Evolutionary conservation across 2,888 invertebrate species (phyloP), one percentile per base, ranked within the genome.

Genomic region (Drosophila engyochracea): DNA sequence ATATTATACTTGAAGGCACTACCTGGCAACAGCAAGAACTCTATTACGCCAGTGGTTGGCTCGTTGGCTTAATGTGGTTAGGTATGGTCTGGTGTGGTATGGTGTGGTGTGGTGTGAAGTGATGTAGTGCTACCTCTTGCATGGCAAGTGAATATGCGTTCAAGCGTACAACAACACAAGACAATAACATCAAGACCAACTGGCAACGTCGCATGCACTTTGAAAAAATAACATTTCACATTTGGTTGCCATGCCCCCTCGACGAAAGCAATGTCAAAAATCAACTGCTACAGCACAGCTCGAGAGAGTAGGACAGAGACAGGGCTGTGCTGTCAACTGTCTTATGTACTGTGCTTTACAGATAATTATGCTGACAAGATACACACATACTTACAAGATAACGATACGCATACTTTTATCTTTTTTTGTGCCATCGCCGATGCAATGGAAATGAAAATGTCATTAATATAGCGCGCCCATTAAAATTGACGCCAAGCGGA

Each of bases 321-420:
- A 28, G 33, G 7, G 22, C 22, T 4, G 39, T 44, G 37, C 57
- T 44, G 25, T 31, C 41, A 57, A 9, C 55, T 35, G 61, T 9
- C 30, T 31, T 25, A 30, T 57, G 53, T 37, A n/a, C 47, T 25
- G 47, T 47, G 47, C 7, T 2, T 25, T 9, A 33, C 70, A 71
- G 74, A 76, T 86, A 89, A 89, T 89, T 89, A 89, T 90, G 89
- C 88, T 89, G 89, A 90, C 89, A 88, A 85, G 84, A 79, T 79
- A 70, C 69, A 76, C 25, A 63, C 66, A 70, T 49, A 57, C 39
- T 60, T 25, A 54, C 47, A 76, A 69, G 65, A 66, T 66, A 79
- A 59, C 70, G 57, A 70, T 74, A 75, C 63, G 58, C 44, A 53
- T 52, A 64, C 66, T 72, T 57, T 71, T 64, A 52, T 22, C 31